phyloP scores from a whole-genome alignment of 2,888 invertebrate species.

The Carabus problematicus region DNA sequence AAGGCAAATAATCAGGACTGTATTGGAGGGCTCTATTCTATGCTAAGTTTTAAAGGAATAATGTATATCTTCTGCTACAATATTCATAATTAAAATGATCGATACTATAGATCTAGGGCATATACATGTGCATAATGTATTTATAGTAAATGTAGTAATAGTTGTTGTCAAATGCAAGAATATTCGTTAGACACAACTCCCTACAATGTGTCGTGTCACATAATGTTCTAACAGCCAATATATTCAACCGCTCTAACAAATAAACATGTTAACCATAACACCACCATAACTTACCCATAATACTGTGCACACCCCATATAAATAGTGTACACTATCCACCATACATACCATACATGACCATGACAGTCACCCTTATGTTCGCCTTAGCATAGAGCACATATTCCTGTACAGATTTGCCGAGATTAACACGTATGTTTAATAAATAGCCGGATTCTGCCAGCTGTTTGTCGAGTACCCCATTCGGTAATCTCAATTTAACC shows the following conservation, averaged over 20 bases:
- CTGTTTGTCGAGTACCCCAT: constrained; percentile 55
- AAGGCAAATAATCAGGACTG: too few species aligned
- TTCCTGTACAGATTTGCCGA: constrained; percentile 46
- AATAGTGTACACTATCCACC: constrained; percentile 52
- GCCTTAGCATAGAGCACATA: constrained; percentile 36
- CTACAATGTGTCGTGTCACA: background rate
- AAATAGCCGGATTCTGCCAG: constrained; percentile 61
- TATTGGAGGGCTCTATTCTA: too few species aligned
- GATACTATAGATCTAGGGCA: too few species aligned
- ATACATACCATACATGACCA: constrained; percentile 38
- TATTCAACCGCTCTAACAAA: constrained; percentile 45
- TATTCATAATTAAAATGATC: too few species aligned
- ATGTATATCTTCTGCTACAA: too few species aligned
- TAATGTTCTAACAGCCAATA: constrained; percentile 13
- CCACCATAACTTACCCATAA: constrained; percentile 43
- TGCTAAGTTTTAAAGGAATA: too few species aligned
- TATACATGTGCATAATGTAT: too few species aligned
- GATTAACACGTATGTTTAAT: constrained; percentile 63
- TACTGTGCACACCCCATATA: constrained; percentile 51
- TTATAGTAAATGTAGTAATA: too few species aligned
- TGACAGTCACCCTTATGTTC: constrained; percentile 45
- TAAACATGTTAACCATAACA: constrained; percentile 55
- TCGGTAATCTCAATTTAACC: constrained; percentile 47
- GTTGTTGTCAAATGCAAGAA: too few species aligned
- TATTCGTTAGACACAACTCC: background rate